A percentile compares a stretch with the other conserved stretches of the same genome.
phyloP scores from a whole-genome alignment of 2,888 invertebrate genomes.

The Parelbella ahira region DNA sequence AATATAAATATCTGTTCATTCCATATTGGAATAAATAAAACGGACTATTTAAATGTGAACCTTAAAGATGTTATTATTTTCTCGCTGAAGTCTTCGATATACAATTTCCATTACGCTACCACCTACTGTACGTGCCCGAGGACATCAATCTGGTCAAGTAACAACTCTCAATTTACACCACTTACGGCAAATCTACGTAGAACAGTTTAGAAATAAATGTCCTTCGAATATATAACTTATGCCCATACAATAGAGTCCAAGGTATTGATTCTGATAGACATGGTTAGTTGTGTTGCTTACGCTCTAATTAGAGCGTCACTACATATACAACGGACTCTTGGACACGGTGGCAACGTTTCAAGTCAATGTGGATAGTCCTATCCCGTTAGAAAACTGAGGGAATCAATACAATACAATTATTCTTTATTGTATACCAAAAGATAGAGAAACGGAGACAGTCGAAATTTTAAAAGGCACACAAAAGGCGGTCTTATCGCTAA shows the following conservation, averaged over 20 bases:
- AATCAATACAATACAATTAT: too few relatives aligned
- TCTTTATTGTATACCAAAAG: too few relatives aligned
- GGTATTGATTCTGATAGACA: neutral
- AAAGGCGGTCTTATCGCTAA: too few relatives aligned
- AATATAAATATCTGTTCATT: too few relatives aligned
- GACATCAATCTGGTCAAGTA: conserved; percentile 29
- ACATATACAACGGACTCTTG: conserved; percentile 23
- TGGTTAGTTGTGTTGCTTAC: conserved; percentile 14
- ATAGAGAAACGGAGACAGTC: too few relatives aligned
- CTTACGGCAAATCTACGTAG: conserved; percentile 24
- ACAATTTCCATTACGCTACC: neutral
- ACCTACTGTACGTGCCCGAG: conserved; percentile 8
- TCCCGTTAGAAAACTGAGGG: too few relatives aligned
- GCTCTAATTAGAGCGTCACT: conserved; percentile 32
- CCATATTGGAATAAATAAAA: too few relatives aligned
- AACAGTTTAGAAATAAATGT: neutral
- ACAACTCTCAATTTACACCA: conserved; percentile 35
- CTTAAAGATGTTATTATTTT: too few relatives aligned
- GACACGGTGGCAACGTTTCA: conserved; percentile 1
- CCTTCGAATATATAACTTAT: conserved; percentile 25
- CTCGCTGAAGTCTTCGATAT: too few relatives aligned
- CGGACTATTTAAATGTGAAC: too few relatives aligned
- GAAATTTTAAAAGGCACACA: too few relatives aligned
- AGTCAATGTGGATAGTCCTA: too few relatives aligned
- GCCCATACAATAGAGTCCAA: conserved; percentile 13